Evolutionary conservation across 1,140 invertebrate species (phyloP), one percentile per base, ranked within the genome.

Genomic region (Atopsyche davidsoni): DNA sequence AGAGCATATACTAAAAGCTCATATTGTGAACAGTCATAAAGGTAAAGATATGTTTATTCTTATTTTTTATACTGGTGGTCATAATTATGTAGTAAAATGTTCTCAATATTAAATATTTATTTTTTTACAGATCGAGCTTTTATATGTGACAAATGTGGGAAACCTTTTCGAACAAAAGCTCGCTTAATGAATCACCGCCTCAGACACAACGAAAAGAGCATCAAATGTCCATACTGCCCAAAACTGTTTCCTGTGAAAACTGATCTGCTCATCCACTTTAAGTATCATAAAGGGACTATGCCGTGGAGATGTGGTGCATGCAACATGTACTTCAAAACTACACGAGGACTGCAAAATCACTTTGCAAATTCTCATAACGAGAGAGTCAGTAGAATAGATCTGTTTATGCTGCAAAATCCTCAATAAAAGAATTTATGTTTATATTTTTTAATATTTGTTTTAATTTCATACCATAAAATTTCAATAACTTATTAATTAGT

Each of bases 71-170:
- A 16, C 7, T 36, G 7, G 4, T 9, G 4, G 13, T 32, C 32
- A 21, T 41, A 41, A 21, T 11, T 21, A 41, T 41, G n/a, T 41
- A 4, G 18, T n/a, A n/a, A 19, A 21, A 21, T 19, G 24, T 28
- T 25, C 18, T 10, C 34, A 36, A 9, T 36, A 36, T 36, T 36
- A 16, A 36, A 36, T 6, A 40, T 18, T 46, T 25, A n/a, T 3
- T 44, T 13, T 19, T 19, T 57, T 57, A 38, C 24, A 57, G 55
- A 43, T 9, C 34, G 50, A 23, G 31, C 31, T 10, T 46, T 46
- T 42, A 38, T 51, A 11, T 57, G 55, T 31, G 51, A 57, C 34
- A 23, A 53, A 22, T 57, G 55, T 39, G 55, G 46, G 14, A 46
- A 46, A 25, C 16, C 13, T 25, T 57, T 57, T 43, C 46, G 51